Base-by-base conservation (phyloP, 2,797 vertebrate species). In the Halcyon badia region DNA sequence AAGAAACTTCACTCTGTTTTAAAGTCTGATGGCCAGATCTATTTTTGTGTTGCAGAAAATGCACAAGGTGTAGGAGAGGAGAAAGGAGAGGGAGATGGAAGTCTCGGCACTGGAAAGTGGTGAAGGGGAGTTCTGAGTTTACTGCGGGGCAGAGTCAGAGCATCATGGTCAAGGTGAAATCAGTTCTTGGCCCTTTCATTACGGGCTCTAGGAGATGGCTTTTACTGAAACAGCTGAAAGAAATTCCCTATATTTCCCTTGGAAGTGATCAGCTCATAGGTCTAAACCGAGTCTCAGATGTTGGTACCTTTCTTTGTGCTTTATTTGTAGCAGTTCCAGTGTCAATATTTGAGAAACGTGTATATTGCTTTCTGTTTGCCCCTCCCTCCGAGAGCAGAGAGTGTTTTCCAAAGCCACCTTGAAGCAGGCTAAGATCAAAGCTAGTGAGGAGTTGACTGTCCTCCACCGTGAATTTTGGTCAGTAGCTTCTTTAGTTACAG, bases 371-470 rank as follows among this genome's bases (percentile, higher is more conserved):
- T 79, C 10, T 3, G 41, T n/a, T 64, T 79, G 61, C 14, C 12
- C 51, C 20, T 97, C 96, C 87, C 89, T 98, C 98, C 97, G 98
- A 65, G 98, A 98, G 93, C 19, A 56, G 16, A 49, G 48, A 9
- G 44, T 97, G 98, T 18, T 98, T 97, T 87, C 98, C 98, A 46
- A 99, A 99, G 26, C 98, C 97, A n/a, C 98, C 98, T 80, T 98
- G 98, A 33, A 98, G 97, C 95, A 99, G 98, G 83, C 81, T 51
- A 72, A 65, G 28, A 65, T 73, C 57, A 89, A 77, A 58, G 37
- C 30, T 24, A 48, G 64, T 30, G 25, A 81, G 35, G 42, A 56
- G 8, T 30, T 62, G 52, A 49, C 37, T 10, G 30, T 37, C 48
- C 83, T 73, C 51, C 26, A 80, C 20, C 70, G 41, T 39, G 24